These are phyloP conservation scores for Caenorhabditis virilis DNA, from an alignment of 2,888 invertebrate genomes.

Conservation along the genomic window DNA sequence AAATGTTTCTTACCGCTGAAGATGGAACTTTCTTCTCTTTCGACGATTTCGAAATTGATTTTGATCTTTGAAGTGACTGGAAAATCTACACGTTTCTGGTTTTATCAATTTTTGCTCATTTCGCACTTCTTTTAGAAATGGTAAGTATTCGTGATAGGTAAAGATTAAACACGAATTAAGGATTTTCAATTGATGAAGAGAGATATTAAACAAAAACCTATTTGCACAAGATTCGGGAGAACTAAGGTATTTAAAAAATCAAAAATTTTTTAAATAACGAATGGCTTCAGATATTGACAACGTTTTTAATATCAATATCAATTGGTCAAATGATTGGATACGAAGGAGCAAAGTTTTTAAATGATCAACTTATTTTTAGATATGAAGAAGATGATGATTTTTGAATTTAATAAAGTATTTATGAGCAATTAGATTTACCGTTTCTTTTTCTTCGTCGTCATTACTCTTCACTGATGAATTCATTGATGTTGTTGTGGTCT, in stretches of 20 bases:
- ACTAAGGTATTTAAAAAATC: too few relatives aligned
- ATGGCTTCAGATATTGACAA: not conserved
- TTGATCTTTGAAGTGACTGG: not conserved
- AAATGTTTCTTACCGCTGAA: too few relatives aligned
- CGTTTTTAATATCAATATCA: slow-evolving; percentile 8
- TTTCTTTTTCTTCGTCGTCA: too few relatives aligned
- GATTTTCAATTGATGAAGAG: slow-evolving; percentile 7
- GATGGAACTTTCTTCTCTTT: too few relatives aligned
- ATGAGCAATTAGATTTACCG: too few relatives aligned
- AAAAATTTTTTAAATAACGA: too few relatives aligned
- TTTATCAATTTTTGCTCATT: too few relatives aligned
- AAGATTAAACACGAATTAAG: not conserved
- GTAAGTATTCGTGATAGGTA: not conserved
- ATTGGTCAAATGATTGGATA: slow-evolving; percentile 14
- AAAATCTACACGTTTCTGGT: too few relatives aligned
- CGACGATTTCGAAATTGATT: not conserved
- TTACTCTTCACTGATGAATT: too few relatives aligned
- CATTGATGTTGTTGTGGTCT: too few relatives aligned
- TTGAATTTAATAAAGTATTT: too few relatives aligned
- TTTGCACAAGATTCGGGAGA: not conserved
- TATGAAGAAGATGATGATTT: not conserved
- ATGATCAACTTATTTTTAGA: not conserved
- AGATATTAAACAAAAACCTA: not conserved
- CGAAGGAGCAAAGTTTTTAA: not conserved
- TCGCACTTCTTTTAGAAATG: not conserved